Evolutionary conservation across 2,113 vertebrate species (phyloP), one percentile per base, ranked within the genome.

Genomic region (Murina feae): DNA sequence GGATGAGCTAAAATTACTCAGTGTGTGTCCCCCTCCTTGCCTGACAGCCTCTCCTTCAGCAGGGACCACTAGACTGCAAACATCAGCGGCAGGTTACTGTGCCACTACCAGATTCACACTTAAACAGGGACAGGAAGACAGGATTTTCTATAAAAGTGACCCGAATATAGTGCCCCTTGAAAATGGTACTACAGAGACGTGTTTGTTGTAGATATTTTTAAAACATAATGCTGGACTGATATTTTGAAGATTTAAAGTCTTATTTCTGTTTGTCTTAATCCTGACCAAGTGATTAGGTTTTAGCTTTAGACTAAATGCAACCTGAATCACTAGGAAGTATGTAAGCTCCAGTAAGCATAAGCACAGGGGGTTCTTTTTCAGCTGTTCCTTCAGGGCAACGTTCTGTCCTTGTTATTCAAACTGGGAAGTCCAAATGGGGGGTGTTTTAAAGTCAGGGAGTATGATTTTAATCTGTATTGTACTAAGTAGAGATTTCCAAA

Each of bases 131-230:
- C 47, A 53, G 39, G 58, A 75, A 92, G 30, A 37, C 66, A 63
- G 30, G n/a, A 11, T 39, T 90, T 75, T 47, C 75, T 69, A n/a
- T 23, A 13, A 72, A 74, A 71, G 39, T 69, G 69, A 37, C 53
- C 8, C 23, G 60, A 66, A 68, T 21, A 75, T 8, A 83, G 9
- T 9, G 17, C 1, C 65, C 42, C 53, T 66, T 58, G 14, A 94
- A 95, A 92, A 96, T 63, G n/a, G 21, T 42, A 85, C 32, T 83
- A 84, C 5, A 10, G 30, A 89, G 37, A n/a, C 17, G 21, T 68
- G 86, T 96, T 76, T 89, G 39, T n/a, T 71, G 42, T 37, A 92
- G 83, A 72, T 88, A 21, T 97, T 96, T 97, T 97, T 97, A 96
- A 97, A 96, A 97, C 3, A 83, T 65, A 96, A 95, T 51, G 82